These are phyloP conservation scores for Sebastes minor DNA, from an alignment of 2,797 vertebrate genomes.

Conservation along the genomic window DNA sequence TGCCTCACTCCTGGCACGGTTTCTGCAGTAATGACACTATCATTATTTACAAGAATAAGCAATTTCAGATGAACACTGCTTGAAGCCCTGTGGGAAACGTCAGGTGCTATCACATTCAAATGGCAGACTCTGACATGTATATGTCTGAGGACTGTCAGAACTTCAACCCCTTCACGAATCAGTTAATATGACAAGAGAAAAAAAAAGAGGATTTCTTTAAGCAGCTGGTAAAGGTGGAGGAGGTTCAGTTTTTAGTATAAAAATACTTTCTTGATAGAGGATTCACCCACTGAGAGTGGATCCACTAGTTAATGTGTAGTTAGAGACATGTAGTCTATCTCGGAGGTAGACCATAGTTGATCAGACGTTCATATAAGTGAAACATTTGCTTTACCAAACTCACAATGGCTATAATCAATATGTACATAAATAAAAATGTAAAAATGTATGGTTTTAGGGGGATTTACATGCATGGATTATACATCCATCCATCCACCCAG, in stretches of 20 bases:
- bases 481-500: too few species aligned
- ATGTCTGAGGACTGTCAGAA: conserved; percentile 14
- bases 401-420: background rate
- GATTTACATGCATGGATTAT: background rate
- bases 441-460: background rate
- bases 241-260: background rate
- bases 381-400: background rate
- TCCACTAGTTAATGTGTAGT: background rate
- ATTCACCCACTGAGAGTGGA: background rate
- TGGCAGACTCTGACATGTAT: background rate
- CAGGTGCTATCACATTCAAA: conserved; percentile 1
- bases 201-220: background rate
- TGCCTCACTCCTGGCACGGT: background rate
- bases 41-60: background rate
- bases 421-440: background rate
- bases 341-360: background rate
- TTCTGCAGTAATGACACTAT: background rate
- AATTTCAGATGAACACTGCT: background rate
- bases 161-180: background rate
- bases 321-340: background rate
- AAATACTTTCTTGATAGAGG: background rate
- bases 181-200: background rate
- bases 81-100: background rate
- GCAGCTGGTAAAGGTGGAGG: background rate
- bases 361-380: background rate